These are phyloP conservation scores for Lymantria dispar DNA, from an alignment of 2,888 invertebrate species.

Conservation along the genomic window DNA sequence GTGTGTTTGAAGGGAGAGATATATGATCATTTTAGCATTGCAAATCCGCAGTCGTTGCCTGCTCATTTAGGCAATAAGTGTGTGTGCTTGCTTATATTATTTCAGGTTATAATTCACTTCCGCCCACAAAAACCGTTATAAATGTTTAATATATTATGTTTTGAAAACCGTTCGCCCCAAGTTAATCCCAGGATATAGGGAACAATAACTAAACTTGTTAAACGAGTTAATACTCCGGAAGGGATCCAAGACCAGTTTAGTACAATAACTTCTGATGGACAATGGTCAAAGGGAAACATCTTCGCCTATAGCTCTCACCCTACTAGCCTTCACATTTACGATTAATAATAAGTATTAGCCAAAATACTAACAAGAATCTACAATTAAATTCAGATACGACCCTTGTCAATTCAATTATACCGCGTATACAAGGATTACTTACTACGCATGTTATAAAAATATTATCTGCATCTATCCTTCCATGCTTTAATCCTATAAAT, in stretches of 20 bases:
- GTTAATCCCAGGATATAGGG: slow-evolving; percentile 25
- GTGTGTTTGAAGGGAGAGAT: too few species aligned
- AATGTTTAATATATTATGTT: too few species aligned
- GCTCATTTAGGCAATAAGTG: too few species aligned
- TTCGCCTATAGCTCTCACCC: slow-evolving; percentile 46
- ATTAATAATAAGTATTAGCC: slow-evolving; percentile 53
- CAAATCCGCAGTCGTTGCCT: too few species aligned
- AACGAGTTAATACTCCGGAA: slow-evolving; percentile 52
- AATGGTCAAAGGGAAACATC: slow-evolving; percentile 63
- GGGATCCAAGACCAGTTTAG: slow-evolving; percentile 53
- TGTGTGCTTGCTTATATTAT: too few species aligned
- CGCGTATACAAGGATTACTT: slow-evolving; percentile 34
- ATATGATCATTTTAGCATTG: too few species aligned
- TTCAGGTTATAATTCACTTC: too few species aligned
- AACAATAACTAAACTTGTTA: slow-evolving; percentile 44
- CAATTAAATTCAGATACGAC: slow-evolving; percentile 50
- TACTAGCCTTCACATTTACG: slow-evolving; percentile 48
- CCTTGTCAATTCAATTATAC: slow-evolving; percentile 60
- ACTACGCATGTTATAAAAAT: too few species aligned
- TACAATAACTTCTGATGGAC: slow-evolving; percentile 55
- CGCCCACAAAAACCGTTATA: too few species aligned
- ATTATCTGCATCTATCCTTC: too few species aligned
- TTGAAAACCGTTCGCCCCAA: slow-evolving; percentile 13
- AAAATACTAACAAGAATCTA: slow-evolving; percentile 51
- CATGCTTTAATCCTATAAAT: too few species aligned